Evolutionary conservation across 2,113 vertebrate species (phyloP).

Genomic region (Sterrhoptilus dennistouni): DNA sequence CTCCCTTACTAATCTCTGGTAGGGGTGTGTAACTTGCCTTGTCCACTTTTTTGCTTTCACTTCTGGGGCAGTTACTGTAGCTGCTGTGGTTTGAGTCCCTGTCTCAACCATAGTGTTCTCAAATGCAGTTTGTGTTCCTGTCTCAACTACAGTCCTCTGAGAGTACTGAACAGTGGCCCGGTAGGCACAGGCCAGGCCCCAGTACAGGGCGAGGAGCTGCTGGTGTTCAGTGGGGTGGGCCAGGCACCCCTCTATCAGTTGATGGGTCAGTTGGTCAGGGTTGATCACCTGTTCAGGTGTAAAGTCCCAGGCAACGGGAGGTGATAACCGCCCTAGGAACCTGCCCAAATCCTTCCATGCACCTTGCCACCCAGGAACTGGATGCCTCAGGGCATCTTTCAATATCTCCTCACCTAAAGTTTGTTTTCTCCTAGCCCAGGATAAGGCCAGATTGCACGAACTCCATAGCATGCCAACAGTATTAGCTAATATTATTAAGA

Average conservation of each 20-base stretch:
- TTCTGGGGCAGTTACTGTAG: background rate
- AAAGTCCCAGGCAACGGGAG: background rate
- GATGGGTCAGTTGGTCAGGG: background rate
- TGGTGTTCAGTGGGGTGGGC: background rate
- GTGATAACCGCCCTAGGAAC: background rate
- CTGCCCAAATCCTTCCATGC: background rate
- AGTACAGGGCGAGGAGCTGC: background rate
- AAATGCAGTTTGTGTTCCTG: background rate
- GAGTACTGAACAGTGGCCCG: background rate
- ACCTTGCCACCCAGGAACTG: background rate
- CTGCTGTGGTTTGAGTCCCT: background rate
- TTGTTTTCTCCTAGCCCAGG: background rate
- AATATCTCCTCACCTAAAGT: background rate
- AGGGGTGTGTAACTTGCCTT: background rate
- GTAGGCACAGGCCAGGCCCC: background rate
- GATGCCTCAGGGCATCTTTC: background rate
- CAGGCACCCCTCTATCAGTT: background rate
- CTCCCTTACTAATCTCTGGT: background rate
- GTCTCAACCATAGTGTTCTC: background rate
- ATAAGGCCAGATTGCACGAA: background rate
- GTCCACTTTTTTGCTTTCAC: background rate
- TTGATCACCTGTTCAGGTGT: background rate
- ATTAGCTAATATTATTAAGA: background rate
- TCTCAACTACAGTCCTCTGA: background rate
- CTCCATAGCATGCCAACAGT: background rate